Evolutionary conservation across 2,797 vertebrate genomes (phyloP), one percentile per base, ranked within the genome.

Genomic region (Enteromius unitaeniatus): DNA sequence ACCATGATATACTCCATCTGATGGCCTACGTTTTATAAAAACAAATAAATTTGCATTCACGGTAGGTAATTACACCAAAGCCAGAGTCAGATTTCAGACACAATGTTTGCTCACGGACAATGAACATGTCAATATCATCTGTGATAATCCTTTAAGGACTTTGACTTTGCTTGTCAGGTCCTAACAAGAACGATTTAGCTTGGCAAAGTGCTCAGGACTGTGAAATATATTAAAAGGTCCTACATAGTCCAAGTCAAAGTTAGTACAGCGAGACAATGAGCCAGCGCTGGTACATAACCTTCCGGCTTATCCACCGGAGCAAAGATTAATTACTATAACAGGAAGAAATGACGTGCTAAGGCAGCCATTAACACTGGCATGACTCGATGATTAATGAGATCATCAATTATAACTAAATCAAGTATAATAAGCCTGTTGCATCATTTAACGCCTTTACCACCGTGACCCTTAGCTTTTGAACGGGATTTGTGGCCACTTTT

Each of bases 341-440:
- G 88, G 92, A 94, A 95, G 93, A 95, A 94, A 94, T 91, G 92
- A 93, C 90, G 88, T 92, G 93, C 92, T 94, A 93, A 93, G 92
- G 92, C 91, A 83, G 87, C 92, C 93, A 94, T 96, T 96, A 95
- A 95, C 93, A 93, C 94, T 93, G 93, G 89, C 93, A 94, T 92
- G 91, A 89, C 92, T 90, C 89, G 92, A 91, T 94, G 94, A 96
- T 94, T 94, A 94, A 95, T 94, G 90, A 91, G 92, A 95, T 93
- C 91, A 91, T 94, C 93, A 93, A 90, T 95, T 93, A 92, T 91
- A 93, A 93, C 92, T 92, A 94, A 95, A 94, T 95, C 86, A 88
- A 92, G 92, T 93, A 93, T 94, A 96, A 96, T 94, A 95, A 95
- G 91, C 89, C 90, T 89, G 89, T 91, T 92, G 92, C 93, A 92